phyloP scores from a whole-genome alignment of 2,888 invertebrate genomes.

The Harpalus rufipes region DNA sequence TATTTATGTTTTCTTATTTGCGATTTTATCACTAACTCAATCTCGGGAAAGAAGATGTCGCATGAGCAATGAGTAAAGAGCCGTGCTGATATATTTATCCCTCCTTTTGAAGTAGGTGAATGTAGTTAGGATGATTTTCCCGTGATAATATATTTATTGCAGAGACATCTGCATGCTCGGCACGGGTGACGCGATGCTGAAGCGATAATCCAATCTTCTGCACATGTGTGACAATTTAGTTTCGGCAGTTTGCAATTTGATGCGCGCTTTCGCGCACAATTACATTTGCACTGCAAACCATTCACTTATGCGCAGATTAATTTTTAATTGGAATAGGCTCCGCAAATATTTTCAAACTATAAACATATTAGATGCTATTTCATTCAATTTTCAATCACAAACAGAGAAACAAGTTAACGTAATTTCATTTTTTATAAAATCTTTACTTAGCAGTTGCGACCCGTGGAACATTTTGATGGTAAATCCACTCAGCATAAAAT shows the following conservation, averaged over 20 bases:
- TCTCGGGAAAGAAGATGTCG: neutral
- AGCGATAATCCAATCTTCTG: slow-evolving; percentile 43
- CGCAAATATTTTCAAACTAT: too few species aligned
- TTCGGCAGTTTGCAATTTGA: slow-evolving; percentile 38
- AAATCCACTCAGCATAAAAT: too few species aligned
- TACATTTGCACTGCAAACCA: slow-evolving; percentile 25
- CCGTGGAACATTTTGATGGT: too few species aligned
- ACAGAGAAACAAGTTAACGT: too few species aligned
- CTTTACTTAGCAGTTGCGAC: too few species aligned
- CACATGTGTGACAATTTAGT: slow-evolving; percentile 48
- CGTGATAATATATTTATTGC: slow-evolving; percentile 36
- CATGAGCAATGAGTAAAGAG: neutral
- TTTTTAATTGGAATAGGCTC: slow-evolving; percentile 23
- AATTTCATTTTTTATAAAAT: too few species aligned
- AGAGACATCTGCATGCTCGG: slow-evolving; percentile 23
- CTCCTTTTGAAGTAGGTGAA: neutral
- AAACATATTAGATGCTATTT: too few species aligned
- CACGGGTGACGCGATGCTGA: slow-evolving; percentile 33
- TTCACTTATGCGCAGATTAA: slow-evolving; percentile 24
- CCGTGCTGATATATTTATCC: neutral
- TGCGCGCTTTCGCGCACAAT: slow-evolving; percentile 38
- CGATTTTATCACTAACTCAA: too few species aligned
- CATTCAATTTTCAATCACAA: too few species aligned
- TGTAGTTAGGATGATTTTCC: slow-evolving; percentile 5
- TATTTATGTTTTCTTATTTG: too few species aligned